Base-by-base conservation (phyloP, 2,888 invertebrate genomes). In the Spodoptera exigua region DNA sequence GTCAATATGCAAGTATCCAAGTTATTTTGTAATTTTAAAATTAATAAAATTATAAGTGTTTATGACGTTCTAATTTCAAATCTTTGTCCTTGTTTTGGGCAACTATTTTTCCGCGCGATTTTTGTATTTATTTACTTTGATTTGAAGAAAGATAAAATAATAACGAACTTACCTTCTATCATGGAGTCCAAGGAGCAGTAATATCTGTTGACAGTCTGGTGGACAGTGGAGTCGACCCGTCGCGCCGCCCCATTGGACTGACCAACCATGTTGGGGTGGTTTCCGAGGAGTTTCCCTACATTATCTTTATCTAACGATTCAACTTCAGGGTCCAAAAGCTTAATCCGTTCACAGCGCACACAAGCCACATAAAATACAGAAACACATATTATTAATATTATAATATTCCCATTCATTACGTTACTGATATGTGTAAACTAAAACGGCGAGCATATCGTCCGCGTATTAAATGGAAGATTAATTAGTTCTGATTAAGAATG, bases 201-300 rank as follows among this genome's bases (percentile, higher is more conserved):
- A 61, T 84, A 89, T 35, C 80, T 82, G 41, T 85, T 83, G 1
- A 86, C 78, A 0, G 85, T 79, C 34, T 75, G 79, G 46, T 73
- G 81, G 1, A 81, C 18, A 0, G 80, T 77, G 0, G 84, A 77
- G 14, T 72, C 76, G 34, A 87, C 74, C 32, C 16, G 37, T 5
- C 47, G 39, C 0, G 10, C 35, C 9, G 1, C 44, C 36, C 12
- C 12, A 34, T 35, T 10, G 3, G 4, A 9, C 27, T 27, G 27
- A 4, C 27, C 27, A 0, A 27, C 27, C 27, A 27, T 27, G 27
- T 27, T 18, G 0, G 9, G n/a, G 1, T 48, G 12, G 11, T 32
- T 39, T 0, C 13, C 49, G n/a, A 40, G 40, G 7, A 41, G 40
- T 1, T 13, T 21, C 14, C 39, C 41, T 7, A 11, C 27, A 16